phyloP scores from a whole-genome alignment of 2,888 invertebrate species.

The Eubasilissa splendida region DNA sequence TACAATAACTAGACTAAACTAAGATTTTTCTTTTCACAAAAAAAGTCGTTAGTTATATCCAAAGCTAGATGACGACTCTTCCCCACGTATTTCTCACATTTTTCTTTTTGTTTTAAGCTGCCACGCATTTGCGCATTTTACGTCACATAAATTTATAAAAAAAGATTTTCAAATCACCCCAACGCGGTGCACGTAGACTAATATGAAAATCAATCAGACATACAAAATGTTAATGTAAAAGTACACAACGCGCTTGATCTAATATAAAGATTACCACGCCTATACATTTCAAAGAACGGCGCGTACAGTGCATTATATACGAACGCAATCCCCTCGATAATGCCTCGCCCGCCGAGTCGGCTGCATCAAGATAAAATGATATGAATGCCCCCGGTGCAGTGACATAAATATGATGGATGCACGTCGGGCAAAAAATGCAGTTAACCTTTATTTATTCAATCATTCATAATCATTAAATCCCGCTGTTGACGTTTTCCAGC shows the following conservation, averaged over 20 bases:
- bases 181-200: too few relatives aligned
- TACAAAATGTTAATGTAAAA: neutral
- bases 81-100: too few relatives aligned
- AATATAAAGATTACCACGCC: constrained; percentile 25
- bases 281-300: constrained; percentile 29
- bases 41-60: too few relatives aligned
- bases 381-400: constrained; percentile 33
- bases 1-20: too few relatives aligned
- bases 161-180: too few relatives aligned
- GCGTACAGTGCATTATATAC: neutral
- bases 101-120: too few relatives aligned
- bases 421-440: constrained; percentile 46
- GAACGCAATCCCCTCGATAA: constrained; percentile 29
- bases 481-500: constrained; percentile 38
- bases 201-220: neutral
- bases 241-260: constrained; percentile 2
- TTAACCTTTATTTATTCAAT: constrained; percentile 54
- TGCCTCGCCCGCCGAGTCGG: constrained; percentile 10
- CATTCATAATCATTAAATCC: constrained; percentile 51
- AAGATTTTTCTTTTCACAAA: too few relatives aligned
- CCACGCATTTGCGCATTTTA: too few relatives aligned
- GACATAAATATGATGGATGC: constrained; percentile 55
- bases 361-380: constrained; percentile 39
- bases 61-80: too few relatives aligned
- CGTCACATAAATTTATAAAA: too few relatives aligned